Evolutionary conservation across 2,888 invertebrate genomes (phyloP).

Genomic region (Seira sanloemensis): DNA sequence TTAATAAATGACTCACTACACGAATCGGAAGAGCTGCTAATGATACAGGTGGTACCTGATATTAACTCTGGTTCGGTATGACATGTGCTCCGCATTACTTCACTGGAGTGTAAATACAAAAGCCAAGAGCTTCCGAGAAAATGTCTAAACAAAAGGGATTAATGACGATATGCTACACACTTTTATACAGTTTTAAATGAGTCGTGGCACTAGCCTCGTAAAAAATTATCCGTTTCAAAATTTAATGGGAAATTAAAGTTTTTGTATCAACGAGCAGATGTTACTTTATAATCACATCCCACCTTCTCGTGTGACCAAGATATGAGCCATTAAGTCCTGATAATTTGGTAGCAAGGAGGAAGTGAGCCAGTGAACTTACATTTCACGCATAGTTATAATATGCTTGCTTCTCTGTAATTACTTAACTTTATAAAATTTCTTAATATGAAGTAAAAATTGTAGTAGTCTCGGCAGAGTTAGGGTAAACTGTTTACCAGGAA

Average conservation of each 20-base stretch:
- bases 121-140: too few relatives aligned
- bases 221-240: slow-evolving; percentile 39
- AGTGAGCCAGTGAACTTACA: slow-evolving; percentile 35
- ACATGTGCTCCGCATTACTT: background rate
- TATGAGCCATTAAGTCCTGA: background rate
- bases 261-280: slow-evolving; percentile 33
- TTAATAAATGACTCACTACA: slow-evolving; percentile 20
- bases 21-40: slow-evolving; percentile 59
- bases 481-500: background rate
- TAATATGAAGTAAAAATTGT: background rate
- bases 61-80: slow-evolving; percentile 4
- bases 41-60: slow-evolving; percentile 54
- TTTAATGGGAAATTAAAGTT: slow-evolving; percentile 45
- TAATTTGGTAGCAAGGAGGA: slow-evolving; percentile 7
- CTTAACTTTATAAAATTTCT: background rate
- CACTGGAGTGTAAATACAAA: too few relatives aligned
- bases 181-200: background rate
- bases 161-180: too few relatives aligned
- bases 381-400: background rate
- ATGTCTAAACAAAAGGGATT: too few relatives aligned
- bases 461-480: background rate
- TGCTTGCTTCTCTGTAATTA: background rate
- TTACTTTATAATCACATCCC: background rate
- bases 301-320: slow-evolving; percentile 19
- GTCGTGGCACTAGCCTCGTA: background rate